Evolutionary conservation across 2,888 invertebrate genomes (phyloP), one percentile per base, ranked within the genome.

Genomic region (Eilema depressum): DNA sequence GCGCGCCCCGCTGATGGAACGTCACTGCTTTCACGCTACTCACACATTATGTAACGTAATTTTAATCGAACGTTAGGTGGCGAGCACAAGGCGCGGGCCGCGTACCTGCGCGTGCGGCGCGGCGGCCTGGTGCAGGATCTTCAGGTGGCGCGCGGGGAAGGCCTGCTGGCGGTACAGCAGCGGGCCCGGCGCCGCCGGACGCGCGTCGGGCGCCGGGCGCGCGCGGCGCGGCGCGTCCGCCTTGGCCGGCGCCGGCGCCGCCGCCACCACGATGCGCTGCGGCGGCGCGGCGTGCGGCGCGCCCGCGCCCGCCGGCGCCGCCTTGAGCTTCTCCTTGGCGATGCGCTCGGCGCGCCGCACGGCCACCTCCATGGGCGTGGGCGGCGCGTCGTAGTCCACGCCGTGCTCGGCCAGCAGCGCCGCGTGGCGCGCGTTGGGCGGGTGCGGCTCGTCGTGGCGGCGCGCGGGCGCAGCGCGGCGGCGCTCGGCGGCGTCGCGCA

Each of bases 351-450:
- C 98, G 85, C 98, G 96, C 73, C 97, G 96, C 33, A 96, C 93
- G 23, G 98, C 98, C 67, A 98, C 97, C 84, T 98, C 98, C 80
- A 97, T 96, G 0, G 99, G 98, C 79, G 97, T 96, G 66, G 98
- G 95, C 10, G 99, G 99, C 87, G 96, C 96, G 85, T 99, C 99
- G 87, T 98, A 98, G 83, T 97, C 97, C 73, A 99, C 97, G 53
- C 98, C 98, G 88, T 97, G 97, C 80, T 98, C 99, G 72, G 96
- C 96, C 83, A 99, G 94, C 74, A 98, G 97, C 65, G 97, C 97
- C 33, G 97, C 97, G 90, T 98, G 98, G 89, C 98, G 98, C 59
- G 97, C 98, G 93, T 98, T 98, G 82, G 96, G 93, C 64, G 95
- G 95, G 14, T 97, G 97, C 77, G 86, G 84, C 87, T 97, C 98